A percentile compares a stretch with the other conserved stretches of the same genome.
Evolutionary conservation across 2,113 vertebrate genomes (phyloP).

Genomic region (Alosa alosa): DNA sequence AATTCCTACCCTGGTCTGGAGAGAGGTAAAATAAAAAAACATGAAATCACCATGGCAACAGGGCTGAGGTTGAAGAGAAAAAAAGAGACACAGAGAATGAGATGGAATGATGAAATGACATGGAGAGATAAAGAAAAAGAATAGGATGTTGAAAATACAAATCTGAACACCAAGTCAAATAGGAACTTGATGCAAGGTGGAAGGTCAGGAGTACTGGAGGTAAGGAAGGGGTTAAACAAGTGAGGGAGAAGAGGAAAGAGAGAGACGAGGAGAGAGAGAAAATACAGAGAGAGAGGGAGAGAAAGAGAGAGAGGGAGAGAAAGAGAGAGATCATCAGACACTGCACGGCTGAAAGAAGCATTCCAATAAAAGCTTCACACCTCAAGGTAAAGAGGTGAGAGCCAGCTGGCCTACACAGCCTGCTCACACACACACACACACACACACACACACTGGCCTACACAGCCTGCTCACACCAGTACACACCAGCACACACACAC

Average conservation of each 20-base stretch:
- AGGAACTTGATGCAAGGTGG: not conserved
- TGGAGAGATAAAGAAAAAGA: not conserved
- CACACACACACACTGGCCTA: conserved; percentile 7
- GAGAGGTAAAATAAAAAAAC: conserved; percentile 60
- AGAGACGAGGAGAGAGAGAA: not conserved
- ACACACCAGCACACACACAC: too few species aligned
- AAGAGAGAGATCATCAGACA: conserved; percentile 21
- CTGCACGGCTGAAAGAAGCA: conserved; percentile 15
- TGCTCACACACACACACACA: conserved; percentile 22
- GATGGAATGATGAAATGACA: not conserved
- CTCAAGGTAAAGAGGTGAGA: conserved; percentile 44
- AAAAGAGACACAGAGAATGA: conserved; percentile 34
- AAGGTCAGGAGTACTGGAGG: not conserved
- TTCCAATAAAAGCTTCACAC: conserved; percentile 44
- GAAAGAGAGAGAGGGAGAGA: not conserved
- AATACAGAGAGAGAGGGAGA: not conserved
- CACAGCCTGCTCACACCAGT: too few species aligned
- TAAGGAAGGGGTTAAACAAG: not conserved
- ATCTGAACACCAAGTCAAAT: not conserved
- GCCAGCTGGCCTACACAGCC: conserved; percentile 36
- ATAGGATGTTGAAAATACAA: not conserved
- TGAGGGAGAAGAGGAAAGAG: not conserved
- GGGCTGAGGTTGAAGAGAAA: conserved; percentile 42
- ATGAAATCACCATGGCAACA: conserved; percentile 69
- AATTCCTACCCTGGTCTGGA: conserved; percentile 4